Evolutionary conservation across 2,797 vertebrate genomes (phyloP).

Genomic region (Halcyon chelicuti): DNA sequence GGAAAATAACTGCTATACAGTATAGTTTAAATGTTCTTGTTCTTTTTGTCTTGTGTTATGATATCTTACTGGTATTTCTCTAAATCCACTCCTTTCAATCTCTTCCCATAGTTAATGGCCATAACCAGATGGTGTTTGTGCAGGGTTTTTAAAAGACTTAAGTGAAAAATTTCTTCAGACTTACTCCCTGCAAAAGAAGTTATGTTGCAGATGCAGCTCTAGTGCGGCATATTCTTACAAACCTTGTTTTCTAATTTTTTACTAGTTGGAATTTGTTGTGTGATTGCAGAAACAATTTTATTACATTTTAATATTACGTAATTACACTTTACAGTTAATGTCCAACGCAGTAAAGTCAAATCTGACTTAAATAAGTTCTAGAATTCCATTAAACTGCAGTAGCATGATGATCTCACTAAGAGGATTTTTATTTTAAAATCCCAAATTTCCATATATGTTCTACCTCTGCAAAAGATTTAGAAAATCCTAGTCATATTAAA

Average conservation of each 20-base stretch:
- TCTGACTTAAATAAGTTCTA: background rate
- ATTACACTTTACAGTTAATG: background rate
- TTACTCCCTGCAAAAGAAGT: background rate
- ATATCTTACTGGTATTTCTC: background rate
- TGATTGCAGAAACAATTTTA: background rate
- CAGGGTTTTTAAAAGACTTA: constrained; percentile 23
- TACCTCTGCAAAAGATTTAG: background rate
- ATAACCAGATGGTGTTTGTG: background rate
- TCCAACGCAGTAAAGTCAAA: background rate
- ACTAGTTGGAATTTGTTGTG: background rate
- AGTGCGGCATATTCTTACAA: background rate
- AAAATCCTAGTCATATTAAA: background rate
- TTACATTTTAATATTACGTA: background rate
- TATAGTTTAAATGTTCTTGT: background rate
- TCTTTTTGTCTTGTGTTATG: background rate
- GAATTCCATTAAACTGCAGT: background rate
- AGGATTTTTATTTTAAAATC: background rate
- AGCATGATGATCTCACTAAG: background rate
- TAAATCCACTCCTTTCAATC: constrained; percentile 26
- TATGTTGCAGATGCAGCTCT: background rate
- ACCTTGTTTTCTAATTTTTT: background rate
- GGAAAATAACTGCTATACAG: background rate
- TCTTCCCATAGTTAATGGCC: constrained; percentile 10
- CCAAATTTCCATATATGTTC: background rate
- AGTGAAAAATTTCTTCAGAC: constrained; percentile 15